A percentile compares a stretch with the other conserved stretches of the same genome.
Conservation (phyloP, 2,113 vertebrate species). For the Ochotona princeps region DNA sequence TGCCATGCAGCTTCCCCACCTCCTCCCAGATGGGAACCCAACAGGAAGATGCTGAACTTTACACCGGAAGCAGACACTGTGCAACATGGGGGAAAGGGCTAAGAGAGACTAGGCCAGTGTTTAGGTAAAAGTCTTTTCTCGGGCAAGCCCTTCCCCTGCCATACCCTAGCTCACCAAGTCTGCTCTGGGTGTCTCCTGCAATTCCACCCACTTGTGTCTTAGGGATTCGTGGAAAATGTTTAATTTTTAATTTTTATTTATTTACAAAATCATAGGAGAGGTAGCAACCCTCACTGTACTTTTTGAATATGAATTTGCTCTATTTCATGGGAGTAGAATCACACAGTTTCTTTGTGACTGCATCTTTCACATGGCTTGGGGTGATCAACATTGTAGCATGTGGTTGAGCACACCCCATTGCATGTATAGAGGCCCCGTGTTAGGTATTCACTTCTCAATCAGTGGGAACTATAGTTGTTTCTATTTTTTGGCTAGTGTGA, state of each 20-base stretch:
- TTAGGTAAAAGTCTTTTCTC: background rate
- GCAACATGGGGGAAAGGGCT: no score
- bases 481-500: background rate
- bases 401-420: background rate
- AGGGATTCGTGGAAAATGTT: background rate
- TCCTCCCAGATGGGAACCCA: background rate
- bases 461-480: background rate
- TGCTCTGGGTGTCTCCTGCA: background rate
- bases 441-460: background rate
- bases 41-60: background rate
- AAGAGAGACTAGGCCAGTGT: background rate
- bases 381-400: background rate
- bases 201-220: background rate
- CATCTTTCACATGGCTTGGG: conserved; percentile 5
- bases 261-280: no score
- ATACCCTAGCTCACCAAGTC: background rate
- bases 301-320: background rate
- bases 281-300: background rate
- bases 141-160: background rate
- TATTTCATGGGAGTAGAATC: background rate
- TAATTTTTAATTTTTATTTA: no score
- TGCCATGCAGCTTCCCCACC: background rate
- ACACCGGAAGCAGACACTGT: background rate
- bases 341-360: background rate
- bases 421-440: background rate